phyloP scores from a whole-genome alignment of 1,140 invertebrate species.

The Sweltsa coloradensis region DNA sequence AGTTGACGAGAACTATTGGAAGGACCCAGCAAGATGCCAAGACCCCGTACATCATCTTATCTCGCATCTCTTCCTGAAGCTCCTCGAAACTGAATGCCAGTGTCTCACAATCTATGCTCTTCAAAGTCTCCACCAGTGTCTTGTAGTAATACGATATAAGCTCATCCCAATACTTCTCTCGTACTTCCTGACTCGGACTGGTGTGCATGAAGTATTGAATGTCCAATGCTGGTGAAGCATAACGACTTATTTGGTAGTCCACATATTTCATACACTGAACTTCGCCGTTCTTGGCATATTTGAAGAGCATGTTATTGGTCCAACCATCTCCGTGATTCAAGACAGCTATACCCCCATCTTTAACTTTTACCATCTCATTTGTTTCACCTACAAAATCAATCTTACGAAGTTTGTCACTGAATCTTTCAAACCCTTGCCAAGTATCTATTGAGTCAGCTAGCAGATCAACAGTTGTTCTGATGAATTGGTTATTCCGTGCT shows the following conservation, averaged over 20 bases:
- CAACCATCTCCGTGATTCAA: background rate
- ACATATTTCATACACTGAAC: conserved; percentile 7
- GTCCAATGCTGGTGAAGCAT: conserved; percentile 13
- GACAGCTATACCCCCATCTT: background rate
- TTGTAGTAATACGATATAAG: too few species aligned
- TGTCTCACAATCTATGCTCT: background rate
- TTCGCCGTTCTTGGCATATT: conserved; percentile 3
- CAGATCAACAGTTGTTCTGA: background rate
- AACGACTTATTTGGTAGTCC: conserved; percentile 15
- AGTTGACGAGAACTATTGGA: conserved; percentile 1
- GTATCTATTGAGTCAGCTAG: background rate
- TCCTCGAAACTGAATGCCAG: background rate
- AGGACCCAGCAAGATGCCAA: background rate
- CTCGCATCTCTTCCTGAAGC: conserved; percentile 7
- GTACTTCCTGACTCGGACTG: conserved; percentile 25
- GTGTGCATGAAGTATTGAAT: conserved; percentile 14
- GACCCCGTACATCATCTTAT: conserved; percentile 6
- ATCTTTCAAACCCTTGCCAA: conserved; percentile 5
- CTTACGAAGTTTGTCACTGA: conserved; percentile 1
- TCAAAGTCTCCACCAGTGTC: conserved; percentile 6
- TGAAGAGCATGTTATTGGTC: background rate
- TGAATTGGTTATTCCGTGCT: background rate
- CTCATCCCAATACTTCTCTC: conserved; percentile 28
- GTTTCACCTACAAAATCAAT: background rate
- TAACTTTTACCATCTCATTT: background rate